Evolutionary conservation across 2,113 vertebrate species (phyloP).

Genomic region (Takifugu bimaculatus): DNA sequence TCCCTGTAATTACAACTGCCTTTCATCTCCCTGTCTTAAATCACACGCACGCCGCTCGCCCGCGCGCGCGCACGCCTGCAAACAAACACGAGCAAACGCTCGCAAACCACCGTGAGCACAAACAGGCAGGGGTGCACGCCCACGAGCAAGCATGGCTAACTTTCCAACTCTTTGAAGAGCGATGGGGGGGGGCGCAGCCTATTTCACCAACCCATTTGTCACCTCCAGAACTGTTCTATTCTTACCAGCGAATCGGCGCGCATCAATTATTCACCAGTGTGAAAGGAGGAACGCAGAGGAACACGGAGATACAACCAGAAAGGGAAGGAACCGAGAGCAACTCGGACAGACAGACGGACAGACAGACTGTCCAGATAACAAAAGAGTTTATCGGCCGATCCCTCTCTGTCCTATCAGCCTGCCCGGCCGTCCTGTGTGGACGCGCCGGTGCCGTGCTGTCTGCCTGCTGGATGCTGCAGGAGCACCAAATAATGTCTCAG

Average conservation of each 20-base stretch:
- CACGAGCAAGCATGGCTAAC: conserved; percentile 42
- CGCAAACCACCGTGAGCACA: conserved; percentile 37
- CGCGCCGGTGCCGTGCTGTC: conserved; percentile 64
- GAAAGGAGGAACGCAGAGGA: conserved; percentile 58
- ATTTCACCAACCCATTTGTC: conserved; percentile 65
- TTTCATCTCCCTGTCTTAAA: conserved; percentile 72
- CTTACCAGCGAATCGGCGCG: conserved; percentile 70
- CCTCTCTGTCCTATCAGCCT: conserved; percentile 55
- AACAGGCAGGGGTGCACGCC: conserved; percentile 12
- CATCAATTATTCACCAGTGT: conserved; percentile 76
- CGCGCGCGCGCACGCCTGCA: conserved; percentile 6
- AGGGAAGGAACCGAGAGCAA: conserved; percentile 12
- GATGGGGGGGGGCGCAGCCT: conserved; percentile 50
- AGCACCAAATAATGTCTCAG: conserved; percentile 61
- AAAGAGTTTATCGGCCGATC: conserved; percentile 68
- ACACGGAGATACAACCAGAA: conserved; percentile 42
- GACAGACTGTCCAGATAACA: conserved; percentile 54
- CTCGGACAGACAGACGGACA: conserved; percentile 31
- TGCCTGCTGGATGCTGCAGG: conserved; percentile 51
- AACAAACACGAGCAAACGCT: conserved; percentile 25
- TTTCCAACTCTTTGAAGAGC: conserved; percentile 69
- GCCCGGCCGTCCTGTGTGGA: conserved; percentile 51
- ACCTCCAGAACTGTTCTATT: conserved; percentile 76
- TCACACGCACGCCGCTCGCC: conserved; percentile 50
- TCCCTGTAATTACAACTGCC: conserved; percentile 73